Evolutionary conservation across 2,113 vertebrate genomes (phyloP), one percentile per base, ranked within the genome.

Genomic region (Perca flavescens): DNA sequence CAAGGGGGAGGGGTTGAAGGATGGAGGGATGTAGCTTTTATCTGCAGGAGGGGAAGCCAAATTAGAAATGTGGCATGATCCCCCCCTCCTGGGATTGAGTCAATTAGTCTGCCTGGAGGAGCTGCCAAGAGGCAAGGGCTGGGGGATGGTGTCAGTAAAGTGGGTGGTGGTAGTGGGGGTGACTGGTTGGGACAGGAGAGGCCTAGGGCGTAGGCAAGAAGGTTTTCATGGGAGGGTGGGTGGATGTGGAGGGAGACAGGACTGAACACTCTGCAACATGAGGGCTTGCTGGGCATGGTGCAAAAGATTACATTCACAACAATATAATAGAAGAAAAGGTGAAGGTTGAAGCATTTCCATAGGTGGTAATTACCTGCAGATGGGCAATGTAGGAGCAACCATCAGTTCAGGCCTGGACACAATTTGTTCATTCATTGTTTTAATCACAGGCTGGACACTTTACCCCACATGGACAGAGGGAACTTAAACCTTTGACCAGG

Each of bases 81-180:
- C 88, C 88, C 77, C 73, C 88, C 92, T 89, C 92, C 79, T 86
- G 91, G 91, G 93, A 93, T 56, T 60, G 89, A 92, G 91, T 92
- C 93, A 93, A 94, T 94, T 94, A 94, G 92, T 90, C 90, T 90
- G 90, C 87, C 90, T 88, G 86, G 83, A 89, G 89, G 82, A 90
- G 85, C 92, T 92, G 92, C 84, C 91, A 90, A 34, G 86, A 88
- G 90, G 82, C 77, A 58, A 15, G 49, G 69, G 63, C 57, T 72
- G 89, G 76, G 84, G 91, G 85, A 91, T 84, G 92, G 87, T 75
- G 77, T 57, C 47, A 43, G 76, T 77, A 67, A 64, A 76, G 75
- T 71, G 70, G 82, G 67, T 80, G 72, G 60, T 49, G 58, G 14
- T 1, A 25, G 25, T 25, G 25, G 15, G 61, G 61, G 75, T 60